These are phyloP conservation scores for Hylia prasina DNA, from an alignment of 2,113 vertebrate genomes.

Conservation along the genomic window DNA sequence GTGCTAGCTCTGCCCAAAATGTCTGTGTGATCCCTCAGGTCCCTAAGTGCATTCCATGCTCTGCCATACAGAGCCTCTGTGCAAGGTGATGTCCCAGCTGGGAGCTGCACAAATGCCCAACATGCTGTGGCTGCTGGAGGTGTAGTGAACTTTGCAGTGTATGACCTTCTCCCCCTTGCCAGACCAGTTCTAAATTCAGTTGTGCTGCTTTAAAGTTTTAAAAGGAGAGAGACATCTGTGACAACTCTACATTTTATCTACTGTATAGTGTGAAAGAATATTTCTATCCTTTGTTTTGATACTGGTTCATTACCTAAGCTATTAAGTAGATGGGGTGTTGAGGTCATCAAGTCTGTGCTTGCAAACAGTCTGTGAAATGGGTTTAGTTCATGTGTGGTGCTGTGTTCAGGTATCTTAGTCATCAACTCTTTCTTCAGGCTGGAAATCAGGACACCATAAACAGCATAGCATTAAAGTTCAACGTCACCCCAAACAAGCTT, in stretches of 20 bases:
- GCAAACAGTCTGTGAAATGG: background rate
- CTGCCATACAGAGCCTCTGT: background rate
- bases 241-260: background rate
- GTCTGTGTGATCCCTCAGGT: background rate
- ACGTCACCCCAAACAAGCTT: conserved; percentile 93
- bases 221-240: background rate
- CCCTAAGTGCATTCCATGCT: background rate
- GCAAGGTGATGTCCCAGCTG: background rate
- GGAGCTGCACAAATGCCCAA: background rate
- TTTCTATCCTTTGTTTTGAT: background rate
- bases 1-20: background rate
- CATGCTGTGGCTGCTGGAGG: accelerated
- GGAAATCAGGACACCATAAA: conserved; percentile 87
- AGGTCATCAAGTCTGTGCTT: background rate
- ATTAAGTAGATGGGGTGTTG: background rate
- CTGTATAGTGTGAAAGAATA: background rate
- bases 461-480: conserved; percentile 93
- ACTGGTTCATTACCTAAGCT: background rate
- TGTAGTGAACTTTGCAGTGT: background rate
- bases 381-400: background rate
- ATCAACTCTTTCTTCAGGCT: conserved; percentile 75
- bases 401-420: background rate
- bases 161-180: background rate
- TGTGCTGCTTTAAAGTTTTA: background rate
- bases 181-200: background rate